Conservation (phyloP, 2,113 vertebrate genomes). For the Macquaria australasica region DNA sequence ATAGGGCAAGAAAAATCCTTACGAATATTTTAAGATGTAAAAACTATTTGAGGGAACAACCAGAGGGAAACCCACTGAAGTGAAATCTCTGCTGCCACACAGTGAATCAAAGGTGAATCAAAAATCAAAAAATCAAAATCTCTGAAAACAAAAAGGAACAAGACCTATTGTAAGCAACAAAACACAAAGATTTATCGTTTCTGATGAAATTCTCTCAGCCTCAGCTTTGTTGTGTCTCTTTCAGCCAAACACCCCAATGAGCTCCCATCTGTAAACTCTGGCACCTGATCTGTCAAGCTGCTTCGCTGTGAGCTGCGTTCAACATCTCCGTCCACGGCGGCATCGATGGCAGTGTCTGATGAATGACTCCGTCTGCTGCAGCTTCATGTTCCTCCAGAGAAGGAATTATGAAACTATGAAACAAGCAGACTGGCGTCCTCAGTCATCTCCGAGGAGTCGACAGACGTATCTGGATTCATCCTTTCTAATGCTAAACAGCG, state of each 20-base stretch:
- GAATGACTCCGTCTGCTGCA: not conserved
- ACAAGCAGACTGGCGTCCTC: slow-evolving; percentile 2
- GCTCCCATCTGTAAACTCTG: slow-evolving; percentile 38
- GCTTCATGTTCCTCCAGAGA: not conserved
- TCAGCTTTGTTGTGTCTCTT: slow-evolving; percentile 28
- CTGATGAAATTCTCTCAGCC: slow-evolving; percentile 12
- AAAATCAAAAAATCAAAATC: not conserved
- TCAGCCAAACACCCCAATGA: slow-evolving; percentile 21
- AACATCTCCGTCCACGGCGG: not conserved
- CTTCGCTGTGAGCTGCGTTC: slow-evolving; percentile 5
- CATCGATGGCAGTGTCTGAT: slow-evolving; percentile 5
- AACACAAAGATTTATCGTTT: not conserved
- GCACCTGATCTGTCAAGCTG: slow-evolving; percentile 33
- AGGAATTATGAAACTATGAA: slow-evolving; percentile 4
- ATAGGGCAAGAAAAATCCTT: not conserved
- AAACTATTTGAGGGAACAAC: not conserved
- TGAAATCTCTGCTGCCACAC: not conserved
- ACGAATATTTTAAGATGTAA: not conserved
- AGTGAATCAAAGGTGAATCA: not conserved
- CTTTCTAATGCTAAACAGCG: not conserved
- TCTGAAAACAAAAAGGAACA: not conserved
- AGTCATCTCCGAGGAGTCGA: slow-evolving; percentile 3
- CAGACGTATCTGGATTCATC: not conserved
- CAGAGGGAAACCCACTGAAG: not conserved
- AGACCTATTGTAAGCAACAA: not conserved